phyloP scores from a whole-genome alignment of 2,888 invertebrate species.

The Branchipolynoe longqiensis region DNA sequence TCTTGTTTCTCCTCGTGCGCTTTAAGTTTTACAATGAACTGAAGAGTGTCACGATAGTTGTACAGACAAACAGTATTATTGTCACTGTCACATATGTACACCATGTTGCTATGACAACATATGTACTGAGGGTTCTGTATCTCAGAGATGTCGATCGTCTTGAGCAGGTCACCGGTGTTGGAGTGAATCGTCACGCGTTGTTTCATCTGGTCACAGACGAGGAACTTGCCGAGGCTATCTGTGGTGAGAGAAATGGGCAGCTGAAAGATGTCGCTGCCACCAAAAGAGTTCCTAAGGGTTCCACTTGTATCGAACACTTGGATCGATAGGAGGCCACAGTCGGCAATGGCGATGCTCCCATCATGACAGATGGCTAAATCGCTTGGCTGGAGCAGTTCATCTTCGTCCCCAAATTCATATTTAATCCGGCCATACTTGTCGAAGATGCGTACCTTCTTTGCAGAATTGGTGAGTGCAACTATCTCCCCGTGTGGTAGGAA shows the following conservation, averaged over 20 bases:
- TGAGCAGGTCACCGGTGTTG: conserved; percentile 61
- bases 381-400: conserved; percentile 64
- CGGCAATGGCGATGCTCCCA: conserved; percentile 65
- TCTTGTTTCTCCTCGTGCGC: background rate
- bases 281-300: conserved; percentile 54
- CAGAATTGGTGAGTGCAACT: conserved; percentile 54
- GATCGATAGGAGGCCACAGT: conserved; percentile 59
- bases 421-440: conserved; percentile 58
- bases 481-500: conserved; percentile 63
- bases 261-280: conserved; percentile 59
- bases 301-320: conserved; percentile 64
- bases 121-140: conserved; percentile 61
- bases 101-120: conserved; percentile 58
- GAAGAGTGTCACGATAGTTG: conserved; percentile 53
- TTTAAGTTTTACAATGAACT: conserved; percentile 61
- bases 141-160: conserved; percentile 57
- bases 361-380: conserved; percentile 63
- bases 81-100: conserved; percentile 64
- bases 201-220: conserved; percentile 67
- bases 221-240: conserved; percentile 61
- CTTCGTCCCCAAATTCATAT: conserved; percentile 65
- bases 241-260: conserved; percentile 64
- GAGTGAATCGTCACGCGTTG: conserved; percentile 64
- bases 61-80: conserved; percentile 63
- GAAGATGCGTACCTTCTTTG: conserved; percentile 65